Evolutionary conservation across 1,140 invertebrate species (phyloP), one percentile per base, ranked within the genome.

Genomic region (Achroia grisella): DNA sequence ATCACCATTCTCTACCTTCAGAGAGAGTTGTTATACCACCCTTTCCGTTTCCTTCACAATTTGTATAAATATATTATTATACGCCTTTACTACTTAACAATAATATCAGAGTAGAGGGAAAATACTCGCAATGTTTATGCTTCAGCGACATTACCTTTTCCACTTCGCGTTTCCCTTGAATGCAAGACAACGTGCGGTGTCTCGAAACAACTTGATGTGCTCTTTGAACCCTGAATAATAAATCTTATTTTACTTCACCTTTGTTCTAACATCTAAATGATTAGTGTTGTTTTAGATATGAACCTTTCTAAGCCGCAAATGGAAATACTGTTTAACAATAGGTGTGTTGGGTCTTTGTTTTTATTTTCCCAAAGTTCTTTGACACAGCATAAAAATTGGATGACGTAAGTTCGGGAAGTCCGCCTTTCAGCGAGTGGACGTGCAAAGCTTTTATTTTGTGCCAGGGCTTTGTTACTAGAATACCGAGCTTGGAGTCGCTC

Each of bases 361-460:
- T 41, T 44, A 43, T 45, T 42, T 34, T 39, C n/a, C 10, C 12
- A 39, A 52, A 28, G 27, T 52, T 39, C 39, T 35, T 23, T 32
- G 34, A 31, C 33, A 45, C 32, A 34, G 40, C 53, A 34, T 56
- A 59, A 52, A 60, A 61, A 62, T 36, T 57, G 41, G 23, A 42
- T 58, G 60, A 62, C 56, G 62, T 62, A 62, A 68, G 65, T 66
- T 57, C 46, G 56, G 67, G 61, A 77, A 77, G 62, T 71, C 66
- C 56, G 59, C 64, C 66, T 76, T 79, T 77, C 69, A 75, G 55
- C 49, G 52, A 55, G 48, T 61, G 67, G 70, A 82, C 78, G 74
- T 72, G 75, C 65, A 61, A 52, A 59, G 73, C 62, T 82, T 82
- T 82, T 80, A 78, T 78, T 80, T 77, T 69, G 64, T 69, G 60